phyloP scores from a whole-genome alignment of 1,140 invertebrate genomes.

The Halesus radiatus region DNA sequence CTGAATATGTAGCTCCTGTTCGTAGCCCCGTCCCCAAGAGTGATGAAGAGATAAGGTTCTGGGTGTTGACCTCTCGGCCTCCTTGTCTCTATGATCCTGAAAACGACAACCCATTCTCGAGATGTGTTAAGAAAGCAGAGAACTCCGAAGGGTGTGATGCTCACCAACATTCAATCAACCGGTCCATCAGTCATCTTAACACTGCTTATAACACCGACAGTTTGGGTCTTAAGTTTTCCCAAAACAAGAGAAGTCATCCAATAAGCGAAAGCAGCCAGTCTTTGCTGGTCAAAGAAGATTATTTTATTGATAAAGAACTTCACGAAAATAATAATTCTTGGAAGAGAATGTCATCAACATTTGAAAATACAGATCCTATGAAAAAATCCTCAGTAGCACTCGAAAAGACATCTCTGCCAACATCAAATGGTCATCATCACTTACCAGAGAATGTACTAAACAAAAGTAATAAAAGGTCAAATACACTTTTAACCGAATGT shows the following conservation, averaged over 20 bases:
- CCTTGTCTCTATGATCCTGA: conserved; percentile 44
- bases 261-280: not conserved
- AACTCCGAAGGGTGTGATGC: not conserved
- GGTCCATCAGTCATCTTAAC: not conserved
- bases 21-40: conserved; percentile 26
- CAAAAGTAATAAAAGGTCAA: not conserved
- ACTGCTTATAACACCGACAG: not conserved
- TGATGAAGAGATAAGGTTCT: conserved; percentile 48
- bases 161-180: not conserved
- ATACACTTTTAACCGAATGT: not conserved
- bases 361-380: not conserved
- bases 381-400: not conserved
- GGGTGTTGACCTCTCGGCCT: conserved; percentile 38
- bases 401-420: not conserved
- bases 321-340: not conserved
- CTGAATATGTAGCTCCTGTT: not conserved
- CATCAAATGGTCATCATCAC: not conserved
- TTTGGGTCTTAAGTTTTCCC: not conserved
- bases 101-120: not conserved
- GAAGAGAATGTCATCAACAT: not conserved
- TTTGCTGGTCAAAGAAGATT: too few relatives aligned
- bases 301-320: too few relatives aligned
- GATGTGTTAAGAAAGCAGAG: not conserved
- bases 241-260: not conserved
- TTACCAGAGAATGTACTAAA: not conserved